phyloP scores from a whole-genome alignment of 2,113 vertebrate species.

The Gnathonemus longibarbis region DNA sequence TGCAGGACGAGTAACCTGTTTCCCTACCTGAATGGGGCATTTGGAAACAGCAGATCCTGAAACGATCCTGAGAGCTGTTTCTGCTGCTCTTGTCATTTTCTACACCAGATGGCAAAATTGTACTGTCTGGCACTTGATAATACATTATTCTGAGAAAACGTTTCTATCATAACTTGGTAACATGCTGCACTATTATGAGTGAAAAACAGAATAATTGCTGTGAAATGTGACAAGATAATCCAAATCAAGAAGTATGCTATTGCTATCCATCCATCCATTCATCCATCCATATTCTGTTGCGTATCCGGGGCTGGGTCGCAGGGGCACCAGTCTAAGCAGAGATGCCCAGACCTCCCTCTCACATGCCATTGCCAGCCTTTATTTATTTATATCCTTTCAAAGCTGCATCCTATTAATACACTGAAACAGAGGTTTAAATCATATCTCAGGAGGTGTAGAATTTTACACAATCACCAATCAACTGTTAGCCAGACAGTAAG shows the following conservation, averaged over 20 bases:
- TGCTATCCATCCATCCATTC: neutral
- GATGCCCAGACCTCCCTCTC: neutral
- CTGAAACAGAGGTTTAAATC: neutral
- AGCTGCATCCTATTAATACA: neutral
- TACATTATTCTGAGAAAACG: neutral
- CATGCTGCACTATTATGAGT: neutral
- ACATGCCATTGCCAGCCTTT: neutral
- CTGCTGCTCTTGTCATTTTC: neutral
- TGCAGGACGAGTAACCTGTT: neutral
- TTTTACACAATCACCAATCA: neutral
- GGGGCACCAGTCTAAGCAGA: neutral
- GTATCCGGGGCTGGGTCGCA: neutral
- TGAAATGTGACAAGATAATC: neutral
- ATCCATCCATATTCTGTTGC: neutral
- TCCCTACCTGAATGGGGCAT: neutral
- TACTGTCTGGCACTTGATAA: neutral
- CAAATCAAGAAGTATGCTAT: neutral
- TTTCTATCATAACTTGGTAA: neutral
- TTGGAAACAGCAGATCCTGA: neutral
- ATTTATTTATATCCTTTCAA: neutral
- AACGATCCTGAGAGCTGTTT: neutral
- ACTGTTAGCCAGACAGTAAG: neutral
- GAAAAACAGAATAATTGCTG: neutral
- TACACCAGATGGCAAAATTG: neutral
- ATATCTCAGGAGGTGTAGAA: neutral